A percentile compares a stretch with the other conserved stretches of the same genome.
phyloP scores from a whole-genome alignment of 2,888 invertebrate genomes.

The Aphrophora alni region DNA sequence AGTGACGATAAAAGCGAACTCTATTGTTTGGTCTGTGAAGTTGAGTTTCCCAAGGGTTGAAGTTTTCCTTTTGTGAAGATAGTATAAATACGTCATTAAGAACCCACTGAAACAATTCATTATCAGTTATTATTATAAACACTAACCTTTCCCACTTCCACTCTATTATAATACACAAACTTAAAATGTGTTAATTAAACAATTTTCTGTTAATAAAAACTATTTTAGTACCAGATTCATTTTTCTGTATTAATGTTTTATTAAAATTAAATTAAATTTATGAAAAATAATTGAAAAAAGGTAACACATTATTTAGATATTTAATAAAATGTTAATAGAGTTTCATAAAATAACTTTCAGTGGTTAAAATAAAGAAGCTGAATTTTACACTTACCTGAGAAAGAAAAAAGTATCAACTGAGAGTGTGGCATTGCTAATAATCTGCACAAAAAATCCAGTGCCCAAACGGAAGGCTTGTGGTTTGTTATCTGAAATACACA shows the following conservation, averaged over 20 bases:
- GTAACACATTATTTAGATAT: too few species aligned
- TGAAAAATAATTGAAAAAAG: too few species aligned
- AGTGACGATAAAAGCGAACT: slow-evolving; percentile 62
- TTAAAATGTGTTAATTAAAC: too few species aligned
- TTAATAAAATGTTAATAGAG: too few species aligned
- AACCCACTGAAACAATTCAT: not conserved
- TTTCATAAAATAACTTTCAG: too few species aligned
- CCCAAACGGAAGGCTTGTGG: slow-evolving; percentile 58
- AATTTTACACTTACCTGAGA: slow-evolving; percentile 62
- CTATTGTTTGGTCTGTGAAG: slow-evolving; percentile 58
- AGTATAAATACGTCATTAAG: slow-evolving; percentile 13
- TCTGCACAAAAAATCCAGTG: slow-evolving; percentile 60
- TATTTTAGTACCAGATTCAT: too few species aligned
- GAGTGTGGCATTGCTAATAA: slow-evolving; percentile 63
- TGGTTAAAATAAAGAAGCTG: slow-evolving; percentile 22
- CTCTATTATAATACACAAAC: too few species aligned
- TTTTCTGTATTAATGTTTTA: not conserved
- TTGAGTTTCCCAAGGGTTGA: not conserved
- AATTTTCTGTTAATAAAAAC: too few species aligned
- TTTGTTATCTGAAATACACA: slow-evolving; percentile 59
- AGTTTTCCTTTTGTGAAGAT: slow-evolving; percentile 2
- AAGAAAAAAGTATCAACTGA: slow-evolving; percentile 69
- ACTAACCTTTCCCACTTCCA: not conserved
- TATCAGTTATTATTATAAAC: not conserved
- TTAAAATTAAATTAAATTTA: too few species aligned